Base-by-base conservation (phyloP, 2,888 invertebrate species). In the Idaea dimidiata region DNA sequence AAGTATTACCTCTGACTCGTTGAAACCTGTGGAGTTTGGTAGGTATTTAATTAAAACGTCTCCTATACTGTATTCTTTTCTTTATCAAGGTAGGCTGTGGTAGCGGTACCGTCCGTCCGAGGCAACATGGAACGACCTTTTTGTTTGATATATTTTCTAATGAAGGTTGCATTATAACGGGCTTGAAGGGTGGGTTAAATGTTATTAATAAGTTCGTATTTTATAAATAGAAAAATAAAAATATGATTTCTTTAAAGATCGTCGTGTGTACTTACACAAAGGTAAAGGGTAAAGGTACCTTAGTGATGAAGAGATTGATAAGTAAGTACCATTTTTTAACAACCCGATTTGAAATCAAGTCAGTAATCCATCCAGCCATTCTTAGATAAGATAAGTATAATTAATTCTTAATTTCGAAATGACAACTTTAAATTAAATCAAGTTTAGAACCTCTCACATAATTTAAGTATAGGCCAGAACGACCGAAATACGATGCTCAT, bases 41-140 rank as follows among this genome's bases (percentile, higher is more conserved):
- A 24, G 24, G 24, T 24, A 24, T 24, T 3, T 24, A 24, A 24
- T 24, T 24, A 24, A 24, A 24, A 24, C 1, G 24, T 24, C 24
- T 24, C 24, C 5, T 24, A 24, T 24, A 24, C 3, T 24, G 24
- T 24, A 24, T 24, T 24, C 24, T 24, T 24, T 24, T 24, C 24
- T 24, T 24, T 3, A 24, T n/a, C n/a, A n/a, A n/a, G n/a, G n/a
- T n/a, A n/a, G n/a, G n/a, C 24, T 5, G 24, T 24, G 24, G 24
- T 24, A 24, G 24, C 24, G 24, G 24, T 24, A 5, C 24, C 3
- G 24, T 24, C 3, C 43, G 43, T 43, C 43, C 43, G 43, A 43
- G 43, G 43, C 43, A 43, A 43, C 43, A 43, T 43, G 43, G 43
- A 43, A 43, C 43, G 43, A 43, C 43, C 43, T 43, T 43, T 43